Evolutionary conservation across 2,797 vertebrate species (phyloP).

Genomic region (Dicrostonyx torquatus): DNA sequence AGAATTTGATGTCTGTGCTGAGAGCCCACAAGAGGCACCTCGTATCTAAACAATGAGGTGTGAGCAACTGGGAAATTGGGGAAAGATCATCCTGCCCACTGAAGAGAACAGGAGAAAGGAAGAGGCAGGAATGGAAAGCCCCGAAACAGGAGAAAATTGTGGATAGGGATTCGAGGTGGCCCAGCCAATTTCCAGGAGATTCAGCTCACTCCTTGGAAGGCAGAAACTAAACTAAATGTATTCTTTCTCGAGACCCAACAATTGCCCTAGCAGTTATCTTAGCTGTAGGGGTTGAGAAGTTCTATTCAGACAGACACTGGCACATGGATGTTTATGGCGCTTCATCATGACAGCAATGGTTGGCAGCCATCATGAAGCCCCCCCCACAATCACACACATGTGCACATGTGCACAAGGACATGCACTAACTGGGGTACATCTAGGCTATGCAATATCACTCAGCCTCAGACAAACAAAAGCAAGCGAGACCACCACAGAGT

Average conservation of each 20-base stretch:
- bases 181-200: background rate
- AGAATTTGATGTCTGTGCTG: background rate
- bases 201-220: background rate
- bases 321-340: background rate
- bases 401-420: background rate
- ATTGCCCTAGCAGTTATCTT: background rate
- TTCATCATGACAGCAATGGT: background rate
- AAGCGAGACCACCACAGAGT: background rate
- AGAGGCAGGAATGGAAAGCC: background rate
- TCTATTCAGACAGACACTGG: background rate
- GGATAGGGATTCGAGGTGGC: background rate
- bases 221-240: background rate
- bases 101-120: background rate
- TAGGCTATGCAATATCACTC: background rate
- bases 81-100: background rate
- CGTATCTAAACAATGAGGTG: background rate
- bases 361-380: background rate
- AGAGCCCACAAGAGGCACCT: background rate
- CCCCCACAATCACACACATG: background rate
- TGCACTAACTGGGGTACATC: too few relatives aligned
- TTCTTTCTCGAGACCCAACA: background rate
- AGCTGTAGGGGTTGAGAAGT: background rate
- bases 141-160: background rate
- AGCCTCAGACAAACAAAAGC: background rate
- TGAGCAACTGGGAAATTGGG: background rate